Base-by-base conservation (phyloP, 2,113 vertebrate genomes). In the Boleophthalmus pectinirostris region DNA sequence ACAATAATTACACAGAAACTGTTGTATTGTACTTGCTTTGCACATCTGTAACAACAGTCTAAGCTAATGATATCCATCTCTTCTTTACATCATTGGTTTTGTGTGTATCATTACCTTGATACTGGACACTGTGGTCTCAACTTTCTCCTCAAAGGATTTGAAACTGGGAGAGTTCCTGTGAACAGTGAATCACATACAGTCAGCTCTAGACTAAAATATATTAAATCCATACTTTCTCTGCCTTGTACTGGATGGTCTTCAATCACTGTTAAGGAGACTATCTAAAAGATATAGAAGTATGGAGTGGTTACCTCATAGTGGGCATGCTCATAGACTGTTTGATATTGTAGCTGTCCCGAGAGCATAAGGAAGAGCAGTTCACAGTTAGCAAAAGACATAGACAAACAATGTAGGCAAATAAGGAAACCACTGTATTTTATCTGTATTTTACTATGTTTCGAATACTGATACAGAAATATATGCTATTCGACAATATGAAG, bases 301-400 rank as follows among this genome's bases (percentile, higher is more conserved):
- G 38, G 60, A 54, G 33, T 29, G 47, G 61, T 89, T 99, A 98
- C 98, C 98, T 99, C 96, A 98, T 98, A 9, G 96, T 90, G 79
- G 98, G 97, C 96, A 98, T 97, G 94, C 97, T 99, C 93, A 98
- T 94, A 83, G 97, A 97, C 84, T 98, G 96, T 77, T 93, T 96
- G 86, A 98, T 94, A 88, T 96, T 96, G 87, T 97, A 97, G 88
- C 98, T 99, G 95, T 89, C 82, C 79, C 73, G 90, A 93, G 90
- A 94, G 92, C 90, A 90, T 92, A 79, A 33, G 79, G 87, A 83
- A 94, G 77, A 92, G 77, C 82, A 80, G 85, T 88, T 90, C 80
- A 82, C 73, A 68, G 81, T 93, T 91, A 93, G 81, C 72, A 79
- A 38, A 85, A 23, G 10, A 18, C 46, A 45, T 49, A 85, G 43